Evolutionary conservation across 2,888 invertebrate species (phyloP).

Genomic region (Lymantria dispar): DNA sequence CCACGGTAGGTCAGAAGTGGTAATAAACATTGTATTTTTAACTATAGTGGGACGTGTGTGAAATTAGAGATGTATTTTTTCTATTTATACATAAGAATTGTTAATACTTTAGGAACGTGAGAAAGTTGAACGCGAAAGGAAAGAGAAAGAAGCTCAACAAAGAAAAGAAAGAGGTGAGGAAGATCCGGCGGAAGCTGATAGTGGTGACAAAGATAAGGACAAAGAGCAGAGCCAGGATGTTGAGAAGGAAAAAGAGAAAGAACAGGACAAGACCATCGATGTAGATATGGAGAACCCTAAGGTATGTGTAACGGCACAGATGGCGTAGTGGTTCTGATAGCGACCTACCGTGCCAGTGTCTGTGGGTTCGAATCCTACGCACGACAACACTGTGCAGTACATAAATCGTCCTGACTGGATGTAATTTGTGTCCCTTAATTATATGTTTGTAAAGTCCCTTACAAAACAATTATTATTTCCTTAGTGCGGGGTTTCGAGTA

Average conservation of each 20-base stretch:
- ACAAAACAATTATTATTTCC: no score
- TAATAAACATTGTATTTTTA: no score
- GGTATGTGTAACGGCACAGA: not conserved
- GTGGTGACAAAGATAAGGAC: slow-evolving; percentile 8
- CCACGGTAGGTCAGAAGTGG: no score
- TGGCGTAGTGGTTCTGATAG: not conserved
- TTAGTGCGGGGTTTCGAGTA: no score
- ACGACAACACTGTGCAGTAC: no score
- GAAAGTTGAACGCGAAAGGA: slow-evolving; percentile 47
- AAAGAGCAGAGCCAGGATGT: slow-evolving; percentile 2
- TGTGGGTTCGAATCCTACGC: no score
- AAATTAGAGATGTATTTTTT: no score
- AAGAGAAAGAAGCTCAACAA: slow-evolving; percentile 43
- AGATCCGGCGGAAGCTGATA: slow-evolving; percentile 29
- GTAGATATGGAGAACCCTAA: slow-evolving; percentile 4
- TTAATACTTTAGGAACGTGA: slow-evolving; percentile 47
- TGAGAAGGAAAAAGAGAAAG: not conserved
- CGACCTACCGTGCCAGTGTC: no score
- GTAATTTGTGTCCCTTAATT: no score
- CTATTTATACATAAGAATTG: not conserved
- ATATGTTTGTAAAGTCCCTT: no score
- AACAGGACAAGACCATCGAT: not conserved
- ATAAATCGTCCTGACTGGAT: no score
- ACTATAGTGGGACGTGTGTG: no score
- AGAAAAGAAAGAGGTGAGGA: slow-evolving; percentile 38